Base-by-base conservation (phyloP, 2,888 invertebrate species). In the Lasioglossum lativentre region DNA sequence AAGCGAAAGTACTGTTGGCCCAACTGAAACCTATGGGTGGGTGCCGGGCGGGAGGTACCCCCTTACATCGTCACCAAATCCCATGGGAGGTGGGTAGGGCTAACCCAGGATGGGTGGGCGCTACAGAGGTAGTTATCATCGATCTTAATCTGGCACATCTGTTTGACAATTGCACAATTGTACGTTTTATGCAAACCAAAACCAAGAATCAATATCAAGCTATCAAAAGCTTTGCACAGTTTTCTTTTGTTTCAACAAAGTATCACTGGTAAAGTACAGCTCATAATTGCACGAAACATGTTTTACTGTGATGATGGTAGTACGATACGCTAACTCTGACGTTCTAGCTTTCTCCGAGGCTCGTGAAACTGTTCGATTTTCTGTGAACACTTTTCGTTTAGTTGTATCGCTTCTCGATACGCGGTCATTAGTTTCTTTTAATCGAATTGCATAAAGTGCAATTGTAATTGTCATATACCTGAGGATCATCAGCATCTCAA, bases 1-100 rank as follows among this genome's bases (percentile, higher is more conserved):
- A 94, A 95, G 94, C 94, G 93, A 93, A 93, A 94, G 95, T 95
- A 95, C 95, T 95, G 95, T 95, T 94, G 95, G 95, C 95, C 95
- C 94, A 91, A 94, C 93, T 93, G 92, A 95, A 93, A 94, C 94
- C 94, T 92, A 91, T 94, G 95, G 91, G 95, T 95, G 94, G 95
- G 95, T 94, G 94, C 94, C 91, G 94, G 94, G 95, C 94, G 93
- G 94, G 94, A 93, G 93, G 93, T 94, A 93, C 93, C 94, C 94
- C 92, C 93, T 94, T 94, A 93, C 94, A 92, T 93, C 94, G 92
- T 93, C 95, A 93, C 90, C 94, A 88, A 93, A 93, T 91, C 92
- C 94, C 93, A 93, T 93, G 95, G 95, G 95, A 94, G 93, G 94
- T 94, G 94, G 95, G 95, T 94, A 94, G 94, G 95, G 94, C 94